Evolutionary conservation across 1,140 invertebrate species (phyloP), one percentile per base, ranked within the genome.

Genomic region (Aplysia californica): DNA sequence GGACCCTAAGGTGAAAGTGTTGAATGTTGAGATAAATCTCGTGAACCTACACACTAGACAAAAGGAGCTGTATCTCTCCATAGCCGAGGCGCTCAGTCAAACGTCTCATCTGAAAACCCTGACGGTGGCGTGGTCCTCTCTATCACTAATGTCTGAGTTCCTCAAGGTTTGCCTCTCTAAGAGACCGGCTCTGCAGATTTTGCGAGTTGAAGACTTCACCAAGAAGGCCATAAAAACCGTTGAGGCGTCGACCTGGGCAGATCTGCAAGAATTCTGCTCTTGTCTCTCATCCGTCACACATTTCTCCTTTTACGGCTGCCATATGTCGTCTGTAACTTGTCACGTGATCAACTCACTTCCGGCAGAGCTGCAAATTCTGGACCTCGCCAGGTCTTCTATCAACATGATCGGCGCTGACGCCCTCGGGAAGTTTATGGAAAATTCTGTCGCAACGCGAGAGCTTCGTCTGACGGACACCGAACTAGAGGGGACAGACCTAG

Each of bases 401-500:
- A 85, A 85, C 55, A 74, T 82, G 68, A 83, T 84, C 77, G 81
- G 81, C 59, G 80, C 84, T 20, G 44, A 70, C 3, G 81, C 84
- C 71, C 55, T 86, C 15, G 77, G 76, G 10, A 41, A 41, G 26
- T 66, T 82, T 65, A 61, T 86, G 26, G 83, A 86, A 20, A 76
- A 81, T 3, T 80, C 78, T 20, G 66, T 55, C 0, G 31, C 5
- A 6, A 61, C 85, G 18, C 56, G 65, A 20, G 50, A 31, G 35
- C 71, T 86, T 0, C 79, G 81, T 39, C 78, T 86, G 31, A 78
- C 70, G n/a, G 44, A 76, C 15, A 78, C 78, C n/a, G 69, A 78
- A 55, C 66, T 86, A 15, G 66, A 77, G 15, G 77, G 82, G 23
- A 80, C 81, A 10, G 79, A 80, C 15, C 77, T 85, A 29, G 79